Evolutionary conservation across 2,113 vertebrate species (phyloP).

Genomic region (Lophotis ruficrista): DNA sequence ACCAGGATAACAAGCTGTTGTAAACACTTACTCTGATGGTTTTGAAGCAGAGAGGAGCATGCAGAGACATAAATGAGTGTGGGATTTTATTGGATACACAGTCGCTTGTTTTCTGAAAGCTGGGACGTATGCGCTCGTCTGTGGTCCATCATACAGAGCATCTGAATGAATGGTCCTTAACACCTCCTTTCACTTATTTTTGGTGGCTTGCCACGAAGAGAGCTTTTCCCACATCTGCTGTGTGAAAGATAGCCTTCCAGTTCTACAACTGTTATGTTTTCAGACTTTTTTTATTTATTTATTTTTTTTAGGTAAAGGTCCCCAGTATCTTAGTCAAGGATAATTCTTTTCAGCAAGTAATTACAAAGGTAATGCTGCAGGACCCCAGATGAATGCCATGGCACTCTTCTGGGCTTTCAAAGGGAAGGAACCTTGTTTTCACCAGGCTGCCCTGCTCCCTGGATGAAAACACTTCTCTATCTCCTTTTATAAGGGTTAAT

Average conservation of each 20-base stretch:
- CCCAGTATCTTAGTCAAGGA: background rate
- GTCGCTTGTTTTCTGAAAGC: background rate
- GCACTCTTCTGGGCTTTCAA: background rate
- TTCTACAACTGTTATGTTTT: background rate
- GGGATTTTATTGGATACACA: background rate
- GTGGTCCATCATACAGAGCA: background rate
- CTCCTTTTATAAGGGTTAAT: background rate
- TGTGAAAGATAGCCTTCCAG: background rate
- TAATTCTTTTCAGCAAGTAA: background rate
- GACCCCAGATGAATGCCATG: background rate
- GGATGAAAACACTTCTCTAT: background rate
- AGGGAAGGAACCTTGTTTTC: background rate
- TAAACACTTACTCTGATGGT: background rate
- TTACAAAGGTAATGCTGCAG: background rate
- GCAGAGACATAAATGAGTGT: background rate
- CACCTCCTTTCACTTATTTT: constrained; percentile 26
- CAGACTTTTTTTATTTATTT: background rate
- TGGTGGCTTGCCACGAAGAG: constrained; percentile 26
- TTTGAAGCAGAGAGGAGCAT: background rate
- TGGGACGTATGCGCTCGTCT: background rate
- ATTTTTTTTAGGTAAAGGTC: background rate
- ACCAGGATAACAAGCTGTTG: background rate
- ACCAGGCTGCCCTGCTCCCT: background rate
- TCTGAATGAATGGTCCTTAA: background rate
- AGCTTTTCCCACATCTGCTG: background rate